Evolutionary conservation across 2,888 invertebrate species (phyloP).

Genomic region (Lasiommata megera): DNA sequence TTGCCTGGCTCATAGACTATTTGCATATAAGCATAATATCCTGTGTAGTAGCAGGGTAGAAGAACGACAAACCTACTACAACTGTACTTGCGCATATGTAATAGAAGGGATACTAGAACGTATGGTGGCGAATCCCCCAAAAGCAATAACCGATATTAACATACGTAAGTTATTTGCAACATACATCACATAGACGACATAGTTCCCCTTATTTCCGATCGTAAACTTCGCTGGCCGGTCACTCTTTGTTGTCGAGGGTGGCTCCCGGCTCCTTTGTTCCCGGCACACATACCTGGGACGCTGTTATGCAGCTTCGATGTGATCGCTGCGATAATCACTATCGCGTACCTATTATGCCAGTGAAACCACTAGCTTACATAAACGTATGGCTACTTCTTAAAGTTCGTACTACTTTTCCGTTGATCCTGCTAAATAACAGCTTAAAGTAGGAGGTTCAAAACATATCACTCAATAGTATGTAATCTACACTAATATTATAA

Average conservation of each 20-base stretch:
- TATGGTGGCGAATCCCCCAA: neutral
- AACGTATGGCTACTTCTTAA: too few species aligned
- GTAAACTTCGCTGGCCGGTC: conserved; percentile 2
- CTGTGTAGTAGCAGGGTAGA: too few species aligned
- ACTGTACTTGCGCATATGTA: too few species aligned
- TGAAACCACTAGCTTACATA: too few species aligned
- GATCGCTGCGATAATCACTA: neutral
- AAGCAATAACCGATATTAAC: conserved; percentile 8
- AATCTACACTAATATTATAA: too few species aligned
- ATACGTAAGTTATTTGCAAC: conserved; percentile 3
- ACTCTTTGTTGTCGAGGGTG: neutral
- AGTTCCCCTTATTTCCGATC: neutral
- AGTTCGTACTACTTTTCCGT: too few species aligned
- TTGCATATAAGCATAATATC: too few species aligned
- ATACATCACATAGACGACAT: neutral
- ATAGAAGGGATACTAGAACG: neutral
- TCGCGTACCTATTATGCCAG: neutral
- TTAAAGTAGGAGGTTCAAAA: too few species aligned
- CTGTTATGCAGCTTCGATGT: neutral
- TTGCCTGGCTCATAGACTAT: too few species aligned
- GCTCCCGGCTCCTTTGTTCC: neutral
- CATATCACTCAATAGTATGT: too few species aligned
- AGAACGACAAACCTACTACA: too few species aligned
- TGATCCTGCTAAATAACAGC: too few species aligned
- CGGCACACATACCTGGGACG: neutral